phyloP scores from a whole-genome alignment of 2,113 vertebrate genomes.

The Leptosomus discolor region DNA sequence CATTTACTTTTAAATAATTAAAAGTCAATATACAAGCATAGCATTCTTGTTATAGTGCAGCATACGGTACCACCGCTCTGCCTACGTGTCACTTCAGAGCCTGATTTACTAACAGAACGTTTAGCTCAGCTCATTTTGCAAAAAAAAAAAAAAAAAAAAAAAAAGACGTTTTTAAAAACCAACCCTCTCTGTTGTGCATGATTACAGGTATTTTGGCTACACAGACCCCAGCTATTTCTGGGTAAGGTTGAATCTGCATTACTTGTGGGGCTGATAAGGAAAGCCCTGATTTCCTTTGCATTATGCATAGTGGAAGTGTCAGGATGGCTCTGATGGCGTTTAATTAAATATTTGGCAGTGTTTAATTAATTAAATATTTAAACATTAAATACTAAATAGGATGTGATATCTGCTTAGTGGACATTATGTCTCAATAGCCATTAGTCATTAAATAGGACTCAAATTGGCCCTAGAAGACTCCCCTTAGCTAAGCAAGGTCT shows the following conservation, averaged over 20 bases:
- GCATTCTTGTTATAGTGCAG: slow-evolving; percentile 17
- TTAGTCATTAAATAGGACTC: slow-evolving; percentile 69
- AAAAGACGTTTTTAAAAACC: background rate
- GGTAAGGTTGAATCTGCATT: background rate
- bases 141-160: background rate
- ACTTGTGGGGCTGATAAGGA: background rate
- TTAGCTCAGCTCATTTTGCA: background rate
- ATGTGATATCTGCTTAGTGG: slow-evolving; percentile 74
- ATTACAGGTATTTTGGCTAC: background rate
- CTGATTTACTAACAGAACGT: background rate
- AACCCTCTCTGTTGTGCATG: background rate
- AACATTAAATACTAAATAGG: slow-evolving; percentile 75
- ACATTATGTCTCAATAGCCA: slow-evolving; percentile 73
- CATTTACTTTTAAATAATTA: slow-evolving; percentile 71
- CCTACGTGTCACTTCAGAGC: slow-evolving; percentile 25
- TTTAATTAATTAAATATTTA: slow-evolving; percentile 82
- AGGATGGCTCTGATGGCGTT: slow-evolving; percentile 68
- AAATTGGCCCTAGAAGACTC: slow-evolving; percentile 58
- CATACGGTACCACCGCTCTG: background rate
- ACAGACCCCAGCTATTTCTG: background rate
- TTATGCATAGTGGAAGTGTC: slow-evolving; percentile 66
- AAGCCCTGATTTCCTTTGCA: slow-evolving; percentile 45
- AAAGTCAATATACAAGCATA: slow-evolving; percentile 61
- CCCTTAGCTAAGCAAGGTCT: slow-evolving; percentile 60
- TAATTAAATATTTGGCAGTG: slow-evolving; percentile 80